These are phyloP conservation scores for Silvanus unidentatus DNA, from an alignment of 2,888 invertebrate species.

Conservation along the genomic window DNA sequence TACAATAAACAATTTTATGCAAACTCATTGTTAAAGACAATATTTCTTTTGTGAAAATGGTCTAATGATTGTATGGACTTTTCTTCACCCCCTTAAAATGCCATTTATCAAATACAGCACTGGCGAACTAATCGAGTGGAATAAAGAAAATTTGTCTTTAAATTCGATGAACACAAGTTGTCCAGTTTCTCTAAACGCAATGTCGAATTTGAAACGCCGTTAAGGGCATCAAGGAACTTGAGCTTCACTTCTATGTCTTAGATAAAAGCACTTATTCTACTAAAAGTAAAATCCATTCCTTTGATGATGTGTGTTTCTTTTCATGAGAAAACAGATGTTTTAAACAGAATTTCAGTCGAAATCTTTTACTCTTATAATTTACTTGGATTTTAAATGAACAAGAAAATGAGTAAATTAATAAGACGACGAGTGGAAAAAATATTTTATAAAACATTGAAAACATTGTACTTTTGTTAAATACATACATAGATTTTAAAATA, in stretches of 20 bases:
- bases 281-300: conserved; percentile 2
- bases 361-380: background rate
- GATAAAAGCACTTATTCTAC: conserved; percentile 4
- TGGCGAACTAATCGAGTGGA: background rate
- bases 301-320: conserved; percentile 3
- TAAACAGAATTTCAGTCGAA: background rate
- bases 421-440: too few relatives aligned
- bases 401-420: background rate
- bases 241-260: background rate
- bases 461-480: too few relatives aligned
- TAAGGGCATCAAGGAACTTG: conserved; percentile 2
- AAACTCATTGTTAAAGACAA: too few relatives aligned
- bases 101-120: background rate
- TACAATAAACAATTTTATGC: background rate
- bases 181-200: too few relatives aligned
- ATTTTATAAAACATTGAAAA: too few relatives aligned
- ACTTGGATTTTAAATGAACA: background rate
- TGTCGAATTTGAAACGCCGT: background rate
- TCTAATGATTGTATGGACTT: too few relatives aligned
- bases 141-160: too few relatives aligned
- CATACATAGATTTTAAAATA: too few relatives aligned
- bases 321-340: conserved; percentile 3
- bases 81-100: background rate
- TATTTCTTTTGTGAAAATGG: too few relatives aligned
- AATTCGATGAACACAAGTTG: too few relatives aligned